Evolutionary conservation across 1,140 invertebrate species (phyloP), one percentile per base, ranked within the genome.

Genomic region (Procambarus clarkii): DNA sequence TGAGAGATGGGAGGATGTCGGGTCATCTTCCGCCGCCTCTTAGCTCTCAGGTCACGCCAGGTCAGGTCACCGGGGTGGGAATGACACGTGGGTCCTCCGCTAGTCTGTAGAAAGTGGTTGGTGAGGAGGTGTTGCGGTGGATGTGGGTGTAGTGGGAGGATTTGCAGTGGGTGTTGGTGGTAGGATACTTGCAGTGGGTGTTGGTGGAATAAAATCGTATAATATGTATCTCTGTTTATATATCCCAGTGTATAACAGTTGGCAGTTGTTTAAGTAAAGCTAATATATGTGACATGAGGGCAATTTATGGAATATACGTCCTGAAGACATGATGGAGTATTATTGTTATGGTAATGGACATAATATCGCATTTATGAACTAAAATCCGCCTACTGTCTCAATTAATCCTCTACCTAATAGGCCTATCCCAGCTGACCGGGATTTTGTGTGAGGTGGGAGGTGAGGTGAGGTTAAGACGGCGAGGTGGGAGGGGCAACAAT

Each of bases 401-500:
- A 77, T 86, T 76, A 86, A 76, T 58, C 83, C 71, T n/a, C 45
- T 13, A 48, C 45, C 24, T 15, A 45, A 45, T 21, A 21, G 69
- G 34, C 48, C 69, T 50, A 15, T 76, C 48, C 46, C 69, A 54
- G 64, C 83, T 71, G 83, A 76, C 69, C 64, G 21, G 74, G 48
- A n/a, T 58, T 76, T 45, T 76, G 24, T 15, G 54, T 44, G 34
- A 4, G 9, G 8, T 15, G 3, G 58, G 50, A 82, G 81, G 81
- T 44, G 58, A 83, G 81, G 81, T 24, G 3, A 77, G 85, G 76
- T 54, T 45, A 50, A 50, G 76, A 46, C 21, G 45, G 48, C 21
- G 46, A n/a, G 74, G 85, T 54, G 74, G 69, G 85, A 74, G 85
- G 74, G 50, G 77, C 85, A 77, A 21, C 85, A 87, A 87, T 87